These are phyloP conservation scores for Halcyon senegalensis DNA, from an alignment of 2,113 vertebrate genomes.

Conservation along the genomic window DNA sequence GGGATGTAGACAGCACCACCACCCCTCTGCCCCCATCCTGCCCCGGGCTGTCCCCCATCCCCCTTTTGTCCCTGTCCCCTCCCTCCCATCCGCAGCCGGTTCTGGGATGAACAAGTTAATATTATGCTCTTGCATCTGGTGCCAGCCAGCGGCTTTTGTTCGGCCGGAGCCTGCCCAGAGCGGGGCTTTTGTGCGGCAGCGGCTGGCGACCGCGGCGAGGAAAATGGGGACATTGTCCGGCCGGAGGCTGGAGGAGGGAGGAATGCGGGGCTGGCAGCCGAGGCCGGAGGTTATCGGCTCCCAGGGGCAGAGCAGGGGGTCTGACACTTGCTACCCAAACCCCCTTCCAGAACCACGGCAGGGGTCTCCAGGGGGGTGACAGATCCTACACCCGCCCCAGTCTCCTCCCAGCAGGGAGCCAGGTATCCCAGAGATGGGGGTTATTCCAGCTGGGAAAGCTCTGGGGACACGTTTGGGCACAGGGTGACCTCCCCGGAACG, in stretches of 20 bases:
- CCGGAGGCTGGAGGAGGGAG: conserved; percentile 14
- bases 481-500: neutral
- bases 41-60: neutral
- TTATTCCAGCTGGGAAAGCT: neutral
- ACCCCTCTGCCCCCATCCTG: accelerated
- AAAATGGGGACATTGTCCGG: conserved; percentile 58
- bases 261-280: neutral
- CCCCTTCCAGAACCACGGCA: neutral
- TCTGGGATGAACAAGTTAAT: conserved; percentile 9
- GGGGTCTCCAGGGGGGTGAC: neutral
- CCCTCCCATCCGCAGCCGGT: neutral
- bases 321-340: neutral
- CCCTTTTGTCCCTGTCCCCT: neutral
- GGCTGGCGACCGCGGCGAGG: neutral
- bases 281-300: neutral
- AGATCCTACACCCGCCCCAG: neutral
- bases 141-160: conserved; percentile 47
- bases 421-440: neutral
- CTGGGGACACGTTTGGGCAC: neutral
- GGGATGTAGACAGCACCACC: neutral
- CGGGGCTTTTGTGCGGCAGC: neutral
- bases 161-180: neutral
- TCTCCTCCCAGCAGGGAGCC: neutral
- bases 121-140: conserved; percentile 39
- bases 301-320: neutral